Conservation (phyloP, 2,888 invertebrate genomes). For the Stomorhina lunata region DNA sequence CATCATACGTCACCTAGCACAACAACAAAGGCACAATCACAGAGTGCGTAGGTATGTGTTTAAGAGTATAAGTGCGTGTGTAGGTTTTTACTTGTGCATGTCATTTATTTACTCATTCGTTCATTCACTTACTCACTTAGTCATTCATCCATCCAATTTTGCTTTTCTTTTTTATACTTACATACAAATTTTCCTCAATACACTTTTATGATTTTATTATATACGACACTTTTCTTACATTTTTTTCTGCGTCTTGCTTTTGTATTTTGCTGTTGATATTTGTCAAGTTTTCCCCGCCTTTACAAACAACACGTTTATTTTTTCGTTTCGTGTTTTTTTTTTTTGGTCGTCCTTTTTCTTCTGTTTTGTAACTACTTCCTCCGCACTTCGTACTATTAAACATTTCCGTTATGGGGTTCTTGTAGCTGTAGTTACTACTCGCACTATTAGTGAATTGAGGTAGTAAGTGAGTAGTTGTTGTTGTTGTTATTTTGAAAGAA, state of each 20-base stretch:
- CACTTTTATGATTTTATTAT: constrained; percentile 19
- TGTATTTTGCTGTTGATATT: neutral
- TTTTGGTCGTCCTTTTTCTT: neutral
- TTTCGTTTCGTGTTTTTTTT: neutral
- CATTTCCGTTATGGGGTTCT: constrained; percentile 13
- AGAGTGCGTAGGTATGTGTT: constrained; percentile 25
- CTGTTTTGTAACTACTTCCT: neutral
- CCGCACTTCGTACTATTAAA: neutral
- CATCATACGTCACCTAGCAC: constrained; percentile 39
- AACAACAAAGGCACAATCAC: constrained; percentile 15
- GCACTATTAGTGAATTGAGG: too few species aligned
- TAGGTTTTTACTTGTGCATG: neutral
- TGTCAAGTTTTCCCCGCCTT: neutral
- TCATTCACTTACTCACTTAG: constrained; percentile 16
- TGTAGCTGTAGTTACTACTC: too few species aligned
- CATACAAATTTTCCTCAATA: too few species aligned
- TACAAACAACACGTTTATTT: constrained; percentile 6
- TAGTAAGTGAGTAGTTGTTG: too few species aligned
- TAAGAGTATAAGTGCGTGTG: neutral
- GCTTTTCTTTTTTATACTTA: neutral
- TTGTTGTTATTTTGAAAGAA: neutral
- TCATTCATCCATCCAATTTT: constrained; percentile 20
- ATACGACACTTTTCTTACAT: neutral
- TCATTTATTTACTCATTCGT: constrained; percentile 19
- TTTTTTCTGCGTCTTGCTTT: neutral